These are phyloP conservation scores for Sus cebifrons DNA, from an alignment of 2,797 vertebrate genomes.

Conservation along the genomic window DNA sequence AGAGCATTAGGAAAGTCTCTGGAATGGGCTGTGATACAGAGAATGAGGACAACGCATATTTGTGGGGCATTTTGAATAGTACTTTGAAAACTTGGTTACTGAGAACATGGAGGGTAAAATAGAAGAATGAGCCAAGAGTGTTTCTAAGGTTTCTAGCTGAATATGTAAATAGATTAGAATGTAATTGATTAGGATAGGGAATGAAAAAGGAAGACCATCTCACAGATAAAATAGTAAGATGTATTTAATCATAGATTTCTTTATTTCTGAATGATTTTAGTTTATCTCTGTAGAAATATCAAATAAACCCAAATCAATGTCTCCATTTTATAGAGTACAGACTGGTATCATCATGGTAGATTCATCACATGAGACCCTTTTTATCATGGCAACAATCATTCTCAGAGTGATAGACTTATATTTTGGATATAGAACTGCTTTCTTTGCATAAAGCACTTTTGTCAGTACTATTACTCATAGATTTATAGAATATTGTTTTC, in stretches of 20 bases:
- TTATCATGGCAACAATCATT: neutral
- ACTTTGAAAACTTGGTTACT: neutral
- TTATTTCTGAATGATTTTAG: neutral
- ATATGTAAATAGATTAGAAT: neutral
- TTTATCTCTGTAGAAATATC: neutral
- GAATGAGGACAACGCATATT: neutral
- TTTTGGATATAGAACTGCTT: neutral
- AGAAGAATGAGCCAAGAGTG: neutral
- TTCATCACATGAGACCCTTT: neutral
- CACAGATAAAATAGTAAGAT: neutral
- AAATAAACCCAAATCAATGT: neutral
- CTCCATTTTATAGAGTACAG: neutral
- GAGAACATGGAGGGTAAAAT: neutral
- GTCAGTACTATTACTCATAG: neutral
- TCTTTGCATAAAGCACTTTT: neutral
- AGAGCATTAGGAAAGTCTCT: neutral
- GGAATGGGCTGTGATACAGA: fast-evolving
- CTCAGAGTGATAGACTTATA: neutral
- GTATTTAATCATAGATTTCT: neutral
- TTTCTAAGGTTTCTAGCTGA: neutral
- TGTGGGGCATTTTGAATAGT: neutral
- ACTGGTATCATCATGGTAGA: neutral
- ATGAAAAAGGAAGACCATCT: neutral
- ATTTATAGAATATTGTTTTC: neutral
- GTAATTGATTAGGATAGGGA: neutral